Conservation (phyloP, 2,113 vertebrate genomes). For the Upupa epops region DNA sequence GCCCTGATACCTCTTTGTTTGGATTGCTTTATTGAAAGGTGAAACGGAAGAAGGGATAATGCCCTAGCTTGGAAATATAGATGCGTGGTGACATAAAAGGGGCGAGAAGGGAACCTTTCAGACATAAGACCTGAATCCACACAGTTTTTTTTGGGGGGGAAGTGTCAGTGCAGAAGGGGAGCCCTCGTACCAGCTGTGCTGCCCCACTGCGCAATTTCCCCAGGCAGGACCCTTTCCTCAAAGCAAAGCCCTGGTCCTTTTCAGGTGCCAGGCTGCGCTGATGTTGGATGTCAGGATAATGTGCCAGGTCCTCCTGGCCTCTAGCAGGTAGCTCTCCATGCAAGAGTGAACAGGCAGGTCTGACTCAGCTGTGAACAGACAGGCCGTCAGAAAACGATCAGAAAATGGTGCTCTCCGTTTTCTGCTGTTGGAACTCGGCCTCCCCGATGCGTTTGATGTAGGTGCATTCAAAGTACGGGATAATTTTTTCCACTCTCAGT, state of each 20-base stretch:
- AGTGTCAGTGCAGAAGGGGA: rapidly evolving
- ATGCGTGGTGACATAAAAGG: not conserved
- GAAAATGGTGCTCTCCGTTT: not conserved
- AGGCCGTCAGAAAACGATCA: not conserved
- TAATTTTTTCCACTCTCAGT: constrained; percentile 42
- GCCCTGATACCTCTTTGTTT: constrained; percentile 23
- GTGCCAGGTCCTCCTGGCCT: not conserved
- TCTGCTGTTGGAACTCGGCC: not conserved
- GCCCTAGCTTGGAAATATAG: not conserved
- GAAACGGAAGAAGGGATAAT: not conserved
- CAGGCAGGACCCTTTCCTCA: not conserved
- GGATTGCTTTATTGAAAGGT: not conserved
- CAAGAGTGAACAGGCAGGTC: not conserved
- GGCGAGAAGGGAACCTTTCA: not conserved
- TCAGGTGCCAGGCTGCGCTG: not conserved
- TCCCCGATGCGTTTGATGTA: not conserved
- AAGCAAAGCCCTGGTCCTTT: not conserved
- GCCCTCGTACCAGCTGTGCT: not conserved
- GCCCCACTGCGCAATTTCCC: not conserved
- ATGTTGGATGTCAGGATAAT: not conserved
- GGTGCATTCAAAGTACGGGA: not conserved
- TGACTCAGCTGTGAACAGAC: not conserved
- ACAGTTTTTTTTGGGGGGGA: rapidly evolving
- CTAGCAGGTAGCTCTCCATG: not conserved
- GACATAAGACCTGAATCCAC: not conserved